These are phyloP conservation scores for Scaptomyza graminum DNA, from an alignment of 1,140 invertebrate species.

Conservation along the genomic window DNA sequence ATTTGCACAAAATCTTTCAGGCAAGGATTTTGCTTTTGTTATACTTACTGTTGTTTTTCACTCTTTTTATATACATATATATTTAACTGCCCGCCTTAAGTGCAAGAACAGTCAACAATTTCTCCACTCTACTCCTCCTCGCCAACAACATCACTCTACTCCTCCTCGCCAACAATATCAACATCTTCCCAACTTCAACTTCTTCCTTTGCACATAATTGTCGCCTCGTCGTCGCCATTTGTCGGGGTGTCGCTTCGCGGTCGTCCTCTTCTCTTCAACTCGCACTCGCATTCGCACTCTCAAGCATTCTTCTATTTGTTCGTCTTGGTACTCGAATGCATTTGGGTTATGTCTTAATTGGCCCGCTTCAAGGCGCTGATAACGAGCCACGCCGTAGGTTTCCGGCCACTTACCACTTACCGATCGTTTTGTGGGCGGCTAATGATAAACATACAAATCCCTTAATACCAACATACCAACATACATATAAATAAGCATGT, in stretches of 20 bases:
- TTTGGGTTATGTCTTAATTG: slow-evolving; percentile 81
- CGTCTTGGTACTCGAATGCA: slow-evolving; percentile 44
- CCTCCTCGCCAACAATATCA: not conserved
- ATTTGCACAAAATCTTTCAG: slow-evolving; percentile 78
- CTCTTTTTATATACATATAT: too few species aligned
- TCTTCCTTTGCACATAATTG: slow-evolving; percentile 45
- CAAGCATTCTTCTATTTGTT: slow-evolving; percentile 21
- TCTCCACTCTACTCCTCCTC: not conserved
- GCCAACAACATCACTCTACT: too few species aligned
- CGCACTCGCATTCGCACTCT: not conserved
- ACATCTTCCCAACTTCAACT: slow-evolving; percentile 19
- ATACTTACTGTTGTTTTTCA: slow-evolving; percentile 5
- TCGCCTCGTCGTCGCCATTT: slow-evolving; percentile 10
- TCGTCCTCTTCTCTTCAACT: slow-evolving; percentile 6
- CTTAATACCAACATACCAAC: slow-evolving; percentile 8
- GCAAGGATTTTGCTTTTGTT: slow-evolving; percentile 35
- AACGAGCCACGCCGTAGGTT: slow-evolving; percentile 11
- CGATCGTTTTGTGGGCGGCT: slow-evolving; percentile 47
- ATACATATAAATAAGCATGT: too few species aligned
- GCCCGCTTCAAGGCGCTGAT: slow-evolving; percentile 41
- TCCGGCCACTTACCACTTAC: slow-evolving; percentile 14
- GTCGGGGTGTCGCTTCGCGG: slow-evolving; percentile 48
- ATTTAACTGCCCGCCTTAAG: slow-evolving; percentile 8
- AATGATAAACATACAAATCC: slow-evolving; percentile 67
- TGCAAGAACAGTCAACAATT: slow-evolving; percentile 26